Percentiles rank a stretch among this genome's conserved stretches.
phyloP scores from a whole-genome alignment of 2,113 vertebrate species.

The Chaetorhynchus papuensis region DNA sequence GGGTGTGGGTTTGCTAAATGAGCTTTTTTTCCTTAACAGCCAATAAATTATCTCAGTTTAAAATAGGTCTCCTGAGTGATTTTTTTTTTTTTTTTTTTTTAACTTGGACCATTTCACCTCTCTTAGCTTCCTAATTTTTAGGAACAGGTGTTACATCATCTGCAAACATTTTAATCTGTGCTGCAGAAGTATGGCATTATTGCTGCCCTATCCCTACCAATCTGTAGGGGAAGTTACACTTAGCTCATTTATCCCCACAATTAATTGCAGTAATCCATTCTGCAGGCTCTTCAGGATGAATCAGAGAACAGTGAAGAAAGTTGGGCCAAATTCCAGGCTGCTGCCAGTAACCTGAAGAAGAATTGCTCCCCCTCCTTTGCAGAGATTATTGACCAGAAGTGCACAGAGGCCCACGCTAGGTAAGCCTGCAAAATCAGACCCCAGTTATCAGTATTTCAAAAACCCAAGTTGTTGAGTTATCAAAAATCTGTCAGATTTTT shows the following conservation, averaged over 20 bases:
- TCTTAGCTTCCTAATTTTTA: not conserved
- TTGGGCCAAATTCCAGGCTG: slow-evolving; percentile 73
- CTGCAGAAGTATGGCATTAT: not conserved
- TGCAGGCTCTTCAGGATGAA: slow-evolving; percentile 78
- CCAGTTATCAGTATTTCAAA: not conserved
- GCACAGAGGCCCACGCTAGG: slow-evolving; percentile 63
- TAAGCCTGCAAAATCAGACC: slow-evolving; percentile 21
- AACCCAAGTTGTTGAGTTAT: not conserved
- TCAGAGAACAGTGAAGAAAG: slow-evolving; percentile 60
- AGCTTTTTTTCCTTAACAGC: not conserved
- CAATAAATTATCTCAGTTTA: not conserved
- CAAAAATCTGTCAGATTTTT: not conserved
- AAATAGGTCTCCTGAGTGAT: not conserved
- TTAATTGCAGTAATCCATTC: not conserved
- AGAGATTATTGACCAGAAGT: slow-evolving; percentile 67
- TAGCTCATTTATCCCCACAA: not conserved
- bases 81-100: not conserved
- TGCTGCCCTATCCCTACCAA: not conserved
- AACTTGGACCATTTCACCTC: not conserved
- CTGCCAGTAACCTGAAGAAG: slow-evolving; percentile 61
- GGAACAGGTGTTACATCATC: not conserved
- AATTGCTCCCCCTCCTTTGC: slow-evolving; percentile 67
- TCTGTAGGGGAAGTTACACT: not conserved
- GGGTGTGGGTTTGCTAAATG: not conserved
- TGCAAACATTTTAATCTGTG: not conserved